A percentile compares a stretch with the other conserved stretches of the same genome.
phyloP scores from a whole-genome alignment of 2,113 vertebrate genomes.

The Sapayoa aenigma region DNA sequence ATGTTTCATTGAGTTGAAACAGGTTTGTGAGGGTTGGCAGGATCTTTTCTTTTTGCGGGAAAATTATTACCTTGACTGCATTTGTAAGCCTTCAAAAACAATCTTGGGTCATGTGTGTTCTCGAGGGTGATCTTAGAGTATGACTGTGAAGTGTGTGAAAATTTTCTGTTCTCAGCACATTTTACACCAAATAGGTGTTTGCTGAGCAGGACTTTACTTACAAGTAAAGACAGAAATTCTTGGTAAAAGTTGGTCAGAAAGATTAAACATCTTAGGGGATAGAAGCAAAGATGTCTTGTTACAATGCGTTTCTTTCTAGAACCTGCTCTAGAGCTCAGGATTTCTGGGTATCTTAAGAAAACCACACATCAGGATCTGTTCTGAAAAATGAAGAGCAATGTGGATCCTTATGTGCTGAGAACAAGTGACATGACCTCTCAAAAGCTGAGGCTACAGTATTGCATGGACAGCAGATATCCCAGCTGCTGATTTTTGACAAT shows the following conservation, averaged over 20 bases:
- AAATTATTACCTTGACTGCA: not conserved
- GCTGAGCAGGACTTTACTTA: not conserved
- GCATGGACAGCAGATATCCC: not conserved
- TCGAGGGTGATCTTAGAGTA: not conserved
- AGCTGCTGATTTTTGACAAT: not conserved
- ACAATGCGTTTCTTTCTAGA: not conserved
- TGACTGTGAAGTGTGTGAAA: not conserved
- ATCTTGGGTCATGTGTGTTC: not conserved
- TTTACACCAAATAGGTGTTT: not conserved
- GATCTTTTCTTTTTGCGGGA: not conserved
- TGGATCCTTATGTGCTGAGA: not conserved
- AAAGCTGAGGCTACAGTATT: not conserved
- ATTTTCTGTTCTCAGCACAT: not conserved
- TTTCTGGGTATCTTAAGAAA: not conserved
- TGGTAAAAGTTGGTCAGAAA: not conserved
- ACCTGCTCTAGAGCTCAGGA: not conserved
- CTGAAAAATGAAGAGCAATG: not conserved
- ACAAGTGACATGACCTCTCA: not conserved
- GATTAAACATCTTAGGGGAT: not conserved
- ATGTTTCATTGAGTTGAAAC: not conserved
- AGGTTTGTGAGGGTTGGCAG: not conserved
- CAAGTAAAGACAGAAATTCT: not conserved
- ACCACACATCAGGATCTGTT: fast-evolving
- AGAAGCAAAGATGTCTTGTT: not conserved
- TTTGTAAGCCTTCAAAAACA: not conserved